Base-by-base conservation (phyloP, 2,113 vertebrate species). In the Tapirus terrestris region DNA sequence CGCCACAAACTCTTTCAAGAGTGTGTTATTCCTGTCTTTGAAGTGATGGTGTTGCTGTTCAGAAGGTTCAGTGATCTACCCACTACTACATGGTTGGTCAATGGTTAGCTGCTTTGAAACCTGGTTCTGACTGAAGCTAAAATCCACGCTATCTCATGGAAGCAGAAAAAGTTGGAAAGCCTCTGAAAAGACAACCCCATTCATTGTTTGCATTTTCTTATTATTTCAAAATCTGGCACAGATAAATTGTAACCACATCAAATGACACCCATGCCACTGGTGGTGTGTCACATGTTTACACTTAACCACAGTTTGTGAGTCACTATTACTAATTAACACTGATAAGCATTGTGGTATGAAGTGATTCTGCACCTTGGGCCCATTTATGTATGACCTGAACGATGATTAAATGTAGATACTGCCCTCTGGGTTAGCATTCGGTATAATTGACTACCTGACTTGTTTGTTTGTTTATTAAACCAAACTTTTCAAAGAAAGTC, bases 401-500 rank as follows among this genome's bases (percentile, higher is more conserved):
- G 29, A 16, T 27, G 65, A 70, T 70, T 33, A 23, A n/a, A 58
- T 25, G 23, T 9, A 29, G 20, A 43, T 2, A 33, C 17, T 87
- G 17, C 60, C 29, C 70, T 61, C 73, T 73, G 53, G 25, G 1
- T 58, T 76, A 91, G 33, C 39, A 68, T 84, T 68, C 48, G 8
- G 21, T 67, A 6, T 23, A 53, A 36, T 2, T 29, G 31, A 61
- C 43, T 33, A 3, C 29, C 14, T 36, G 81, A 58, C 67, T 76
- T 45, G 9, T 67, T 39, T 51, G 2, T 85, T 56, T 77, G 65
- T 86, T 94, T 83, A 81, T 65, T 75, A 61, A 94, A 36, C 39
- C 56, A 84, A 23, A 72, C 20, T 60, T 92, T 60, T 89, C 33
- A 65, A 68, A 94, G 61, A 48, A 81, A 65, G 77, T 58, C 67